phyloP scores from a whole-genome alignment of 2,888 invertebrate genomes.

The Minunthozetes semirufus region DNA sequence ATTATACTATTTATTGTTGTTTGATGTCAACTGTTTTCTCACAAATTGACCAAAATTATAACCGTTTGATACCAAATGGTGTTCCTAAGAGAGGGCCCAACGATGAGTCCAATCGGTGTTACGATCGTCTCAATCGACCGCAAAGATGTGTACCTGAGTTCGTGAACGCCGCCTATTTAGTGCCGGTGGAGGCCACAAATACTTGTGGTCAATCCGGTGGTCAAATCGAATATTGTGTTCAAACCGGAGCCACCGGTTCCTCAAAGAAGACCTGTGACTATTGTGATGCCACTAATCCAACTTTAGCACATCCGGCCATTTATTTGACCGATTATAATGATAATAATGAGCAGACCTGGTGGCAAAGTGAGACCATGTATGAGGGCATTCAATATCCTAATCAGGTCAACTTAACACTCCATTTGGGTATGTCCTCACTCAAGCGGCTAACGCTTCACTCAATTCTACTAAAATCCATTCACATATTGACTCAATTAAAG shows the following conservation, averaged over 20 bases:
- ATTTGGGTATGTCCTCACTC: conserved; percentile 59
- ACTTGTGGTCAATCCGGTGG: conserved; percentile 83
- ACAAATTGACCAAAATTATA: background rate
- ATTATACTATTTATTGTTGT: conserved; percentile 17
- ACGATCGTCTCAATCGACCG: conserved; percentile 47
- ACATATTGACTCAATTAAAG: too few relatives aligned
- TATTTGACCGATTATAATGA: conserved; percentile 87
- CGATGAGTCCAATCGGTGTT: conserved; percentile 44
- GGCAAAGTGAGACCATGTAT: conserved; percentile 97
- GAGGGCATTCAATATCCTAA: conserved; percentile 85
- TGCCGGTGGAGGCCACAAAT: conserved; percentile 84
- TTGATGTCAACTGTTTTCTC: background rate
- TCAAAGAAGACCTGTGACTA: conserved; percentile 73
- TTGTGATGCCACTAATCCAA: conserved; percentile 58
- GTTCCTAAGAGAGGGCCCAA: background rate
- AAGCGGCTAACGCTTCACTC: background rate
- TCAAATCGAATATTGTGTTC: conserved; percentile 75
- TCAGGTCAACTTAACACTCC: conserved; percentile 83
- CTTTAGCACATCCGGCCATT: conserved; percentile 61
- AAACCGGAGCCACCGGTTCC: conserved; percentile 65
- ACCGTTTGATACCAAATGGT: background rate
- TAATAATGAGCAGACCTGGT: conserved; percentile 84
- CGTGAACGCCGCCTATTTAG: conserved; percentile 87
- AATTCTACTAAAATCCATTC: too few relatives aligned
- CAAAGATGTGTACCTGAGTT: conserved; percentile 93